Percentiles rank a stretch among this genome's conserved stretches.
Conservation (phyloP, 1,140 invertebrate species). For the Plutomurus gul region DNA sequence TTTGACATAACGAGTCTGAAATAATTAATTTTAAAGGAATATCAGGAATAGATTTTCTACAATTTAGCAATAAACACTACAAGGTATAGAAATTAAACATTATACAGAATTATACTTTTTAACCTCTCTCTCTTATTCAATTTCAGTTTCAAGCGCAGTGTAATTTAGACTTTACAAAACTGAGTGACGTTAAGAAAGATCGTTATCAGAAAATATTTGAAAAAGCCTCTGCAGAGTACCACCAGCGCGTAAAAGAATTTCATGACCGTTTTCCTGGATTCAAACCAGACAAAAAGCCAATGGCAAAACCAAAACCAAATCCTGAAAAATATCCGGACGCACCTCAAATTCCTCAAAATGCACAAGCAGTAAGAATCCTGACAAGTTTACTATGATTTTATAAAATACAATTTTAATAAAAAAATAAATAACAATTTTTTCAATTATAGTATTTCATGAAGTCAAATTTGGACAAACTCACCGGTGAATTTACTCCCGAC, state of each 20-base stretch:
- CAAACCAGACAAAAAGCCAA: background rate
- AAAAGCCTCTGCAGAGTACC: background rate
- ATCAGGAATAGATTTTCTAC: background rate
- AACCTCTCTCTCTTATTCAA: background rate
- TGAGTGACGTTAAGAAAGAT: background rate
- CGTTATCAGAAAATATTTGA: background rate
- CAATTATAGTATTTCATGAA: background rate
- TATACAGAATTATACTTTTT: too few species aligned
- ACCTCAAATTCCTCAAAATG: background rate
- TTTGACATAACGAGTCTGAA: too few species aligned
- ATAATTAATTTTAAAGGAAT: background rate
- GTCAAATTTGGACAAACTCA: background rate
- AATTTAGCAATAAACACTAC: background rate
- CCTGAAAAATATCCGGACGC: slow-evolving; percentile 16
- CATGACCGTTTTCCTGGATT: background rate
- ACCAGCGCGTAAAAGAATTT: slow-evolving; percentile 27
- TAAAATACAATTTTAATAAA: too few species aligned
- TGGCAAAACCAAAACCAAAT: background rate
- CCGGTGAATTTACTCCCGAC: background rate
- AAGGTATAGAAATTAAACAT: too few species aligned
- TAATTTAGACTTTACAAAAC: background rate
- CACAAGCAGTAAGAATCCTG: slow-evolving; percentile 3
- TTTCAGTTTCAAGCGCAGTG: slow-evolving; percentile 39
- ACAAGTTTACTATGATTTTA: background rate
- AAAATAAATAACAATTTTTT: background rate